phyloP scores from a whole-genome alignment of 2,113 vertebrate genomes.

The Sebastes fasciatus region DNA sequence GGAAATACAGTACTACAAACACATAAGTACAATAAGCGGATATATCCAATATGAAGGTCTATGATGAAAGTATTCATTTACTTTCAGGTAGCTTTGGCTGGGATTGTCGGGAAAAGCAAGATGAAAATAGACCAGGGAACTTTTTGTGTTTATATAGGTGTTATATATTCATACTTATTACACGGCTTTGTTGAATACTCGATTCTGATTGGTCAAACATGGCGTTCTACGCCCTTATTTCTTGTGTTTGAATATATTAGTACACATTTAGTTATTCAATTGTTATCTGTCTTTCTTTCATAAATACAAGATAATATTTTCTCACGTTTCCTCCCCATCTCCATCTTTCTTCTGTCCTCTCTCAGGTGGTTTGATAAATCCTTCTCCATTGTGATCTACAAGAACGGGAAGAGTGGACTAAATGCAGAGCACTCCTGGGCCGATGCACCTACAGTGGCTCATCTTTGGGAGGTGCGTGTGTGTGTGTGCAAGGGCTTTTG shows the following conservation, averaged over 20 bases:
- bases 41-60: no score
- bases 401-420: constrained; percentile 90
- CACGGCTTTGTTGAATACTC: no score
- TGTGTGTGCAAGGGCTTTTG: not conserved
- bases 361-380: constrained; percentile 94
- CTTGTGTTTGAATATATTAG: not conserved
- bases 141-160: no score
- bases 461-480: constrained; percentile 90
- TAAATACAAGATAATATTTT: not conserved
- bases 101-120: no score
- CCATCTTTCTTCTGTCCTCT: not conserved
- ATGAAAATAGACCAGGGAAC: no score
- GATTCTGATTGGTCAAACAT: no score
- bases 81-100: no score
- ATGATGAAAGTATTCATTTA: no score
- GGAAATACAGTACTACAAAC: no score
- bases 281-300: not conserved
- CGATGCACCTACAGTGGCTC: constrained; percentile 89
- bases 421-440: constrained; percentile 94
- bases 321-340: not conserved
- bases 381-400: constrained; percentile 89
- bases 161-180: no score
- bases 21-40: no score
- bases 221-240: no score
- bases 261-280: not conserved